A percentile compares a stretch with the other conserved stretches of the same genome.
Evolutionary conservation across 1,140 invertebrate species (phyloP).

Genomic region (Medauroidea extradentata): DNA sequence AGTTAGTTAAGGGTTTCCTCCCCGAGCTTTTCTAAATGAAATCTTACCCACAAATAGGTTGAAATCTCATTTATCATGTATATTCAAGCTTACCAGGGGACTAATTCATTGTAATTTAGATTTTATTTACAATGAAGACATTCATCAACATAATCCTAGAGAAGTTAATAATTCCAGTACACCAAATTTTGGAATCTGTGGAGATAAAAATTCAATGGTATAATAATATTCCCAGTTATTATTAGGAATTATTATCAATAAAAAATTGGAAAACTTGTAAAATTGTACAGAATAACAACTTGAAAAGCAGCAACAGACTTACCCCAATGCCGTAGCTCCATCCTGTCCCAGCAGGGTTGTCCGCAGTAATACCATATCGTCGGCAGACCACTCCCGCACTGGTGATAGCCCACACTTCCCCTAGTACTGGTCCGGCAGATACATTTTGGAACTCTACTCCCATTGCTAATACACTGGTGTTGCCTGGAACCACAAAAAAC

Average conservation of each 20-base stretch:
- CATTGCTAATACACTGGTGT: too few species aligned
- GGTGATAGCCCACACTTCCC: conserved; percentile 66
- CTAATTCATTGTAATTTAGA: too few species aligned
- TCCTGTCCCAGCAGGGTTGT: conserved; percentile 64
- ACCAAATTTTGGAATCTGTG: background rate
- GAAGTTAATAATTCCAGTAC: background rate
- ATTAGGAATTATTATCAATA: background rate
- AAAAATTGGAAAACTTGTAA: background rate
- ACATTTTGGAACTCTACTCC: conserved; percentile 47
- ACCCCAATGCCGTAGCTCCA: conserved; percentile 72
- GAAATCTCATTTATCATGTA: too few species aligned
- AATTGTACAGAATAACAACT: background rate
- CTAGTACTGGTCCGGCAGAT: conserved; percentile 54
- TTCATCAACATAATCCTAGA: background rate
- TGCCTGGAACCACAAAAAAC: conserved; percentile 45
- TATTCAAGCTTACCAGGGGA: too few species aligned
- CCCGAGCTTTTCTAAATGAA: too few species aligned
- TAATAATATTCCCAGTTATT: background rate
- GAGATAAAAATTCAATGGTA: background rate
- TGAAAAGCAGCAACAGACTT: conserved; percentile 32
- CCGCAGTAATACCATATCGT: conserved; percentile 63
- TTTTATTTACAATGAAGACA: background rate
- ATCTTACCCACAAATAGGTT: too few species aligned
- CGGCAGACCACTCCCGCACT: conserved; percentile 65
- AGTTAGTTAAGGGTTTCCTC: too few species aligned